Conservation (phyloP, 2,113 vertebrate genomes). For the Orcinus orca region DNA sequence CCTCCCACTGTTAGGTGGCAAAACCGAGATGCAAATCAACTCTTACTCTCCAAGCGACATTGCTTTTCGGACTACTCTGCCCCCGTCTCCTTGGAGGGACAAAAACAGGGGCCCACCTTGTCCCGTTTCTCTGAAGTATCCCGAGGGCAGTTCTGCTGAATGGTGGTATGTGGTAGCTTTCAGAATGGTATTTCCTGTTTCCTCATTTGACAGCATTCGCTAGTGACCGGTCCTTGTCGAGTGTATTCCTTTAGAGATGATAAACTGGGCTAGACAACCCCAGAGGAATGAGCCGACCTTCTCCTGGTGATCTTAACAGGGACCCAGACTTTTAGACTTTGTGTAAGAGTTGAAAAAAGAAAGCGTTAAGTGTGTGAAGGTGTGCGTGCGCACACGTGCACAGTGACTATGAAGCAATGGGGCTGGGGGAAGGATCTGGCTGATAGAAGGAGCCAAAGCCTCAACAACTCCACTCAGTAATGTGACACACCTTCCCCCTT, state of each 20-base stretch:
- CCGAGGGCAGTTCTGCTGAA: background rate
- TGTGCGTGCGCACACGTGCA: accelerated
- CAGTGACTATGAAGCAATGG: too few species aligned
- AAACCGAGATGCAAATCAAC: background rate
- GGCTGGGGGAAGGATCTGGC: background rate
- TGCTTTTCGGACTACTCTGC: background rate
- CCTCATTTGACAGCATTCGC: background rate
- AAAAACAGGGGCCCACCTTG: background rate
- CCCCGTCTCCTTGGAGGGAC: background rate
- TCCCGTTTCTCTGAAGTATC: background rate
- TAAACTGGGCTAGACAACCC: background rate
- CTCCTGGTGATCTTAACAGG: background rate
- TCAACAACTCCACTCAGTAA: background rate
- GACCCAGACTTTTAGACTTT: background rate
- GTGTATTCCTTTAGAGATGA: background rate
- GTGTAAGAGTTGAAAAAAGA: background rate
- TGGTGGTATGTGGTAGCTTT: background rate
- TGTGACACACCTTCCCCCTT: background rate
- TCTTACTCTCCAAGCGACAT: background rate
- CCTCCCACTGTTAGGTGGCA: background rate
- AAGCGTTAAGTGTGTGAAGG: accelerated
- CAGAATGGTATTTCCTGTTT: background rate
- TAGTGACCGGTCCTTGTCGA: background rate
- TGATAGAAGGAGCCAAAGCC: background rate
- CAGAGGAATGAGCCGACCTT: background rate